Base-by-base conservation (phyloP, 35 echinoderm and acorn worm species). In the Heliocidaris erythrogramma region DNA sequence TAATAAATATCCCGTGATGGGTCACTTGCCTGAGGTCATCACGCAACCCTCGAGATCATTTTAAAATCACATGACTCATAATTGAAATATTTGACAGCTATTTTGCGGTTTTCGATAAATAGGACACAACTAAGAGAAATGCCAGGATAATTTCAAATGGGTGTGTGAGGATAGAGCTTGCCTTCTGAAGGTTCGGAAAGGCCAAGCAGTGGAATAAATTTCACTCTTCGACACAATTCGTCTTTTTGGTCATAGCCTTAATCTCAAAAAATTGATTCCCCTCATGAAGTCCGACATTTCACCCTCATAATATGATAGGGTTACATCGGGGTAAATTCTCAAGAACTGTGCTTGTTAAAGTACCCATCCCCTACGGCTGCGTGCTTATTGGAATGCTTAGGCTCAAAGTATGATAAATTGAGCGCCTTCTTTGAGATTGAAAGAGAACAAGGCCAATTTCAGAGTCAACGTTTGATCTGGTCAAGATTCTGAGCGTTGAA, bases 181-280 rank as follows among this genome's bases (percentile, higher is more conserved):
- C 5, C 14, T 78, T 78, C 5, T 18, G 65, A 27, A 78, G 27
- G 10, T 12, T 27, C 21, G 7, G 5, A 21, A 2, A 78, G 18
- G 65, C 52, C 18, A 78, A 27, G 65, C 65, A 78, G 6, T 18
- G 65, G 65, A 3, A 78, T 78, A 78, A 78, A 21, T 78, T 78
- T 78, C 65, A 78, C 65, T 78, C 65, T 78, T 78, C 65, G 65
- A 78, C 27, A 78, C n/a, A 78, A 69, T 69, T 78, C 65, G 27
- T 78, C 65, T 21, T 78, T 21, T n/a, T 78, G 65, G 65, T 4
- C 65, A 14, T 56, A 56, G 52, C 52, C 52, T 56, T 56, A 56
- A 78, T 78, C 27, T 78, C 65, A n/a, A 78, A n/a, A 18, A 78
- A 78, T 78, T 78, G 65, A 78, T 78, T 78, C 65, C 65, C 65